Conservation (phyloP, 2,888 invertebrate species). For the Meganola albula region DNA sequence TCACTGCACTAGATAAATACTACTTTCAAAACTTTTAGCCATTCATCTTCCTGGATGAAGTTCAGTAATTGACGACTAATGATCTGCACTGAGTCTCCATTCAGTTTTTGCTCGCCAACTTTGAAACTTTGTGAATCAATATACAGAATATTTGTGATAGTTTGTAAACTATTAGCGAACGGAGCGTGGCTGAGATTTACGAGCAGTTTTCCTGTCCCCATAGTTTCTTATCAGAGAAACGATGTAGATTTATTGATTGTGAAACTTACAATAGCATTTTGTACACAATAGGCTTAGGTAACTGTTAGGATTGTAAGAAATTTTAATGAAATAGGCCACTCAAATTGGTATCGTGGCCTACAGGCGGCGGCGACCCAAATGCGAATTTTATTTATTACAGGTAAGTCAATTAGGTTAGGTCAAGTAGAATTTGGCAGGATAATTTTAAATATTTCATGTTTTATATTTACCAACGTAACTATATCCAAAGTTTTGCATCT, state of each 20-base stretch:
- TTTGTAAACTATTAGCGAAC: constrained; percentile 10
- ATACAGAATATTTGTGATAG: constrained; percentile 9
- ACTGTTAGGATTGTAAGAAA: too few species aligned
- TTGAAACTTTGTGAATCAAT: constrained; percentile 15
- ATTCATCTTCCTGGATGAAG: constrained; percentile 40
- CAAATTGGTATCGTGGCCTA: too few species aligned
- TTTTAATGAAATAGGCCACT: too few species aligned
- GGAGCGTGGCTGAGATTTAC: constrained; percentile 17
- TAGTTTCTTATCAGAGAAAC: constrained; percentile 27
- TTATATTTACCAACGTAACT: too few species aligned
- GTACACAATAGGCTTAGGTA: constrained; percentile 18
- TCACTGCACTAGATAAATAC: constrained; percentile 32
- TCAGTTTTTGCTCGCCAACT: constrained; percentile 16
- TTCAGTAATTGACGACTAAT: constrained; percentile 45
- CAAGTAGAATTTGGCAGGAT: too few species aligned
- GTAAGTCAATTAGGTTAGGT: too few species aligned
- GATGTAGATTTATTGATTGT: constrained; percentile 28
- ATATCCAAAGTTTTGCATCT: too few species aligned
- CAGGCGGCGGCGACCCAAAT: too few species aligned
- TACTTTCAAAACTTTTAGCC: constrained; percentile 30
- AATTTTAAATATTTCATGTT: too few species aligned
- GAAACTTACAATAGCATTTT: constrained; percentile 20
- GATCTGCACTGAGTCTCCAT: constrained; percentile 32
- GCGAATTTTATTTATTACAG: too few species aligned
- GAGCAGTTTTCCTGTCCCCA: constrained; percentile 13